Evolutionary conservation across 2,888 invertebrate genomes (phyloP).

Genomic region (Plagodis pulveraria): DNA sequence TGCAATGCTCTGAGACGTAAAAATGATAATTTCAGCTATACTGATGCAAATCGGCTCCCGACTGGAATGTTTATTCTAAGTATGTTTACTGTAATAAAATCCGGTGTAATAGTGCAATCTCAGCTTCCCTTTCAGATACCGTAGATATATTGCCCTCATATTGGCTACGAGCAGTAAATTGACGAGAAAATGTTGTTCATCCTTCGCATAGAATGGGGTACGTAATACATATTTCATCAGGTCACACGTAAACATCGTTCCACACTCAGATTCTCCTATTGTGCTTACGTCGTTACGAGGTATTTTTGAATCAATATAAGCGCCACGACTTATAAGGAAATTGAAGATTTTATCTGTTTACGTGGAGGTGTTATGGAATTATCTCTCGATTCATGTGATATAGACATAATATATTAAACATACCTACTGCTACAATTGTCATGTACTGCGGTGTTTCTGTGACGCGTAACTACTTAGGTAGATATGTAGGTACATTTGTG

Average conservation of each 20-base stretch:
- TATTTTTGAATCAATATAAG: conserved; percentile 8
- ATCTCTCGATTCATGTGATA: too few relatives aligned
- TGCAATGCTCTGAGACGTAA: conserved; percentile 29
- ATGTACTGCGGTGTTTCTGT: too few relatives aligned
- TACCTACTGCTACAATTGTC: too few relatives aligned
- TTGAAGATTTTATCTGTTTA: conserved; percentile 11
- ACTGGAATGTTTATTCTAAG: conserved; percentile 36
- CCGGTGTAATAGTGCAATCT: conserved; percentile 66
- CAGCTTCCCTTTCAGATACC: conserved; percentile 64
- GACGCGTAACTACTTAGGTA: too few relatives aligned
- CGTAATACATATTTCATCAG: conserved; percentile 68
- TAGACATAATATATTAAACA: too few relatives aligned
- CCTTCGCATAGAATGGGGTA: conserved; percentile 60
- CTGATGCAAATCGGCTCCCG: conserved; percentile 43
- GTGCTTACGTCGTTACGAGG: conserved; percentile 6
- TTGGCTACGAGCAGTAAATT: conserved; percentile 65
- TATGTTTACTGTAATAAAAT: conserved; percentile 57
- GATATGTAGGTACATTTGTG: too few relatives aligned
- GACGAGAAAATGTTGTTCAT: conserved; percentile 66
- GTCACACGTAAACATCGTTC: conserved; percentile 40
- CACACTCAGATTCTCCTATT: conserved; percentile 6
- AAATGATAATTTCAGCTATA: conserved; percentile 43
- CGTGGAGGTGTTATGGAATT: too few relatives aligned
- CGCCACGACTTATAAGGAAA: conserved; percentile 7
- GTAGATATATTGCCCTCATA: conserved; percentile 71